Evolutionary conservation across 2,888 invertebrate species (phyloP), one percentile per base, ranked within the genome.

Genomic region (Acholoe squamosa): DNA sequence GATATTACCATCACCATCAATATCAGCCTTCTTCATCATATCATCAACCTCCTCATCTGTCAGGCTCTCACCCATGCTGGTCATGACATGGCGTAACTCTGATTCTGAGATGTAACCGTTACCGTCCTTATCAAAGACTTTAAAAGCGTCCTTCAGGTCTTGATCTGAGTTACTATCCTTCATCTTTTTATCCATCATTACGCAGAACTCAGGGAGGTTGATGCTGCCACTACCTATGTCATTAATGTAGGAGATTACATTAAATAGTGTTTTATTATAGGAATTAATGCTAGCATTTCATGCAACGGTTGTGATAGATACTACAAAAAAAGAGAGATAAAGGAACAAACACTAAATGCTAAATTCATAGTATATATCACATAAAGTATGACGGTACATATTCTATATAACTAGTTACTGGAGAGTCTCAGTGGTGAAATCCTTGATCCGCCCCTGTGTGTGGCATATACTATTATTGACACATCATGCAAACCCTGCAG

Each of bases 81-180:
- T 25, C 89, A 89, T 89, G 5, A 33, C 89, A 31, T 89, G 67
- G 31, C 54, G 51, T 10, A 88, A n/a, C 31, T 88, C 88, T 12
- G n/a, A n/a, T 22, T 43, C 54, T 25, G 51, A 34, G 14, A 88
- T 88, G n/a, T n/a, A 54, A 25, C 88, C 88, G 54, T 88, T 43
- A 14, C 88, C 54, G 28, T 88, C 54, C 43, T 22, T 43, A 54
- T 88, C 88, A 52, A 88, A 88, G 28, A 88, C n/a, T 54, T 88
- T 54, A n/a, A 88, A 88, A 51, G 88, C 54, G 22, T 88, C 88
- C 31, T 54, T 43, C 14, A 88, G 34, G 19, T 88, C 88, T 12
- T 88, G 25, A 25, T 88, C 88, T 12, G 51, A 52, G 16, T 43
- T n/a, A 25, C 22, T n/a, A 34, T 52, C 54, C n/a, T 88, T 88